Base-by-base conservation (phyloP, 2,113 vertebrate species). In the Petroica traversi region DNA sequence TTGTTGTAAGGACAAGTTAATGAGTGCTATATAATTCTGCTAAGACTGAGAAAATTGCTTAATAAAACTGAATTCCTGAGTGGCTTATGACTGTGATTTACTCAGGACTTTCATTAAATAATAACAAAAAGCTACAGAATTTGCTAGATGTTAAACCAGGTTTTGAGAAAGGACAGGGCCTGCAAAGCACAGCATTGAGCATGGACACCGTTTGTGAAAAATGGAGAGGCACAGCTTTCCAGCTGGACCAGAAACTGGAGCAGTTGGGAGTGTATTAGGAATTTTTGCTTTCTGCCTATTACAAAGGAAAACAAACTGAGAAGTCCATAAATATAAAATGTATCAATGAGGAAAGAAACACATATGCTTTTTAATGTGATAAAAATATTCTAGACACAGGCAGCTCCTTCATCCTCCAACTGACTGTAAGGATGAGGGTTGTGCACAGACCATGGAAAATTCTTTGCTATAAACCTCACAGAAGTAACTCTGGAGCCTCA, bases 401-500 rank as follows among this genome's bases (percentile, higher is more conserved):
- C 7, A 74, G 22, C 12, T 85, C 61, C 49, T 82, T 52, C 45
- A 24, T 85, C 24, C 38, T 88, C 29, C 41, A 64, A 2, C 5
- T 33, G 25, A 15, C 38, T 28, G 20, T 26, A 49, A 66, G 43
- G 59, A 25, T 23, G n/a, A 62, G 36, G n/a, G 11, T 7, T 69
- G 23, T 3, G 2, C n/a, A 46, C 11, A 34, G 15, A 2, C 33
- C 19, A 11, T 14, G 26, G 66, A 57, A 72, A 95, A 66, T 49
- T 72, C n/a, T 57, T 72, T 36, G 14, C 40, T 55, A 24, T 24
- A 45, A 72, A 75, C 26, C 66, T 85, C 69, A 74, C 43, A 46
- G 62, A 88, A 13, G 8, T 0, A 1, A 4, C 24, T 88, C 34
- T 0, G 0, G 34, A 64, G 28, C 59, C 57, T 94, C 64, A 29